phyloP scores from a whole-genome alignment of 53 echinoderm and acorn worm species.

The Temnopleurus reevesii region DNA sequence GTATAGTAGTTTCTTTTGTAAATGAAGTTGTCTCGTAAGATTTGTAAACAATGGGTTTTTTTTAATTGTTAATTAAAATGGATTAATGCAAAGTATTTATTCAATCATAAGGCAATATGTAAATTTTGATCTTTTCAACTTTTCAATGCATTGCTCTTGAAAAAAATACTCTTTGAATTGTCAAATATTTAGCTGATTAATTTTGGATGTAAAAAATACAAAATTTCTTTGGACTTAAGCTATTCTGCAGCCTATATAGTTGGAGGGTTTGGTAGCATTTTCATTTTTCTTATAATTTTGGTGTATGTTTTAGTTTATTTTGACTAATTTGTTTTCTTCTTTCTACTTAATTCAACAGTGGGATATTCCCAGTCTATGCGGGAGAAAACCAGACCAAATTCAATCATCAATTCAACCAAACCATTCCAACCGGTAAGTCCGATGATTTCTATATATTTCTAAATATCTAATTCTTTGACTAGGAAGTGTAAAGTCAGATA shows the following conservation, averaged over 20 bases:
- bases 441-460: neutral
- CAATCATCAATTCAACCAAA: slow-evolving; percentile 50
- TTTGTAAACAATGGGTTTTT: no score
- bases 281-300: neutral
- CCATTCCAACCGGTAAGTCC: slow-evolving; percentile 73
- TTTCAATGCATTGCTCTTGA: no score
- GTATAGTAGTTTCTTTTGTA: no score
- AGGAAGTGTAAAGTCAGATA: no score
- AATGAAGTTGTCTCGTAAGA: no score
- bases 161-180: no score
- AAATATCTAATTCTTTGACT: no score
- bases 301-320: neutral
- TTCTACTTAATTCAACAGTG: slow-evolving; percentile 53
- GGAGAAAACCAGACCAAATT: slow-evolving; percentile 68
- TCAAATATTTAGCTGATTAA: neutral
- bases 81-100: no score
- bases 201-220: neutral
- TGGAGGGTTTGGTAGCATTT: neutral
- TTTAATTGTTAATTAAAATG: no score
- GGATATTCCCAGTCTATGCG: slow-evolving; percentile 79
- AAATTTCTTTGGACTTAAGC: no score
- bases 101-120: no score
- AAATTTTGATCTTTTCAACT: no score
- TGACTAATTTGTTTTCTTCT: neutral
- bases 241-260: neutral